Conservation (phyloP, 1,140 invertebrate species). For the Palaemon carinicauda region DNA sequence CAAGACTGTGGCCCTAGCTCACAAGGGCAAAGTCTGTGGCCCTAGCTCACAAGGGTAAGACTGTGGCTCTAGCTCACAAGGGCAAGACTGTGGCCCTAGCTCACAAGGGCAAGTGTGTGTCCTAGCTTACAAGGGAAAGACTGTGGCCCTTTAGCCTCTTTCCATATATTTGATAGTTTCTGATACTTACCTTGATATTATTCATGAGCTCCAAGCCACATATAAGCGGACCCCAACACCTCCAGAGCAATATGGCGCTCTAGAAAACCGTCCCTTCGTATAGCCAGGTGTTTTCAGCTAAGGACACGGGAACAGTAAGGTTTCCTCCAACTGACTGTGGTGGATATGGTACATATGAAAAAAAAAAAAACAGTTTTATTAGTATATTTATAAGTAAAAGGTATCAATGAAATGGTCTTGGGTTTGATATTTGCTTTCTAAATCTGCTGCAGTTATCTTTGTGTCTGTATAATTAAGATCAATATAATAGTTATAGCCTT, state of each 20-base stretch:
- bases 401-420: no score
- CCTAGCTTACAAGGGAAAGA: neutral
- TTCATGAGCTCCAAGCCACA: constrained; percentile 45
- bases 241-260: constrained; percentile 4
- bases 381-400: no score
- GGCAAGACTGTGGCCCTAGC: no score
- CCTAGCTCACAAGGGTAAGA: no score
- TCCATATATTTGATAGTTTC: neutral
- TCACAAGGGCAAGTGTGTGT: no score
- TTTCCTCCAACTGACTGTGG: constrained; percentile 19
- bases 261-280: neutral
- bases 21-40: no score
- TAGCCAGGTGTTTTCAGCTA: constrained; percentile 19
- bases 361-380: no score
- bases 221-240: neutral
- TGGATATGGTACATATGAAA: neutral
- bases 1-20: no score
- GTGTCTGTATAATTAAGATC: no score
- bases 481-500: no score
- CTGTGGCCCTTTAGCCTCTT: neutral
- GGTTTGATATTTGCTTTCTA: neutral
- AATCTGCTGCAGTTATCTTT: no score
- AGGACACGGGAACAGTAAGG: constrained; percentile 3
- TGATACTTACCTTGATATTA: neutral
- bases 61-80: no score